These are phyloP conservation scores for Aix galericulata DNA, from an alignment of 2,113 vertebrate genomes.

Conservation along the genomic window DNA sequence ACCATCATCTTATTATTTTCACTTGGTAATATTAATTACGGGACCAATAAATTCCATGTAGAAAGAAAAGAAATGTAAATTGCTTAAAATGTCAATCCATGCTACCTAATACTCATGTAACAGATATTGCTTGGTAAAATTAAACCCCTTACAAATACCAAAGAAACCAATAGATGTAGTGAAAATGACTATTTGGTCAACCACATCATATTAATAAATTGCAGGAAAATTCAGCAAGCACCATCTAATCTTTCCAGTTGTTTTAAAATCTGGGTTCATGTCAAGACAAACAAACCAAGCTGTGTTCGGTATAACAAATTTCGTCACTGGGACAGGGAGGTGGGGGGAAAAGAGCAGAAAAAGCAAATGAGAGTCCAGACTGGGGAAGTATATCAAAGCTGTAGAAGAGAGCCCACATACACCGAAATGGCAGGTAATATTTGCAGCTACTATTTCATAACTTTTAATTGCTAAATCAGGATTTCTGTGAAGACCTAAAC, in stretches of 20 bases:
- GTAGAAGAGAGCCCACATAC: neutral
- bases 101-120: neutral
- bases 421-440: neutral
- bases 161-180: neutral
- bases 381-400: neutral
- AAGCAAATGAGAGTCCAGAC: neutral
- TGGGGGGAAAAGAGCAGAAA: neutral
- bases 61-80: neutral
- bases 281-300: neutral
- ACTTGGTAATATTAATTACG: neutral
- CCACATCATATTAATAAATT: neutral
- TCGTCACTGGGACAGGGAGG: neutral
- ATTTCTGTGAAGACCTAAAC: neutral
- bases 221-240: neutral
- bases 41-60: neutral
- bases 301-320: neutral
- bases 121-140: neutral
- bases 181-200: neutral
- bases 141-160: neutral
- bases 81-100: neutral
- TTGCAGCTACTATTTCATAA: neutral
- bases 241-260: neutral
- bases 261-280: neutral
- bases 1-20: neutral
- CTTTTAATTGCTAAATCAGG: neutral